Conservation (phyloP, 2,888 invertebrate species). For the Sthenelais limicola region DNA sequence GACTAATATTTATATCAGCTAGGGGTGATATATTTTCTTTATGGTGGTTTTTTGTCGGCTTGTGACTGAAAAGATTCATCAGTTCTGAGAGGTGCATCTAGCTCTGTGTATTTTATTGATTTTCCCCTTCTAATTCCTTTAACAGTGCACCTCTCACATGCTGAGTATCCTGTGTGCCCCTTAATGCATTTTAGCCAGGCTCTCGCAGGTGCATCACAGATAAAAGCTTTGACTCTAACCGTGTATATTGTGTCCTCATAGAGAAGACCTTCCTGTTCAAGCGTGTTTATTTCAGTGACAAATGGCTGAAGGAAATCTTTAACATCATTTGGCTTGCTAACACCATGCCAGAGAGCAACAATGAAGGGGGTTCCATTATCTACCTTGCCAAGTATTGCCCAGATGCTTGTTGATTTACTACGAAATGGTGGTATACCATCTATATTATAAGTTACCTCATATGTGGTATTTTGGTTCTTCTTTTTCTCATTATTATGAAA, state of each 20-base stretch:
- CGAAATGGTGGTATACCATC: background rate
- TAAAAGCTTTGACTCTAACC: background rate
- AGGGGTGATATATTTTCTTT: background rate
- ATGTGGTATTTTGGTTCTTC: background rate
- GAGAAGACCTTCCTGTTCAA: background rate
- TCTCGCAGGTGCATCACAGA: slow-evolving; percentile 10
- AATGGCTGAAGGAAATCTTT: background rate
- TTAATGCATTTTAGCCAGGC: background rate
- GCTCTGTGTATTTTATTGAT: background rate
- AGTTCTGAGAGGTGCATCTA: background rate
- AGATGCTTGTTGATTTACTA: background rate
- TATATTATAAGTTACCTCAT: background rate
- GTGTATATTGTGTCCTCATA: background rate
- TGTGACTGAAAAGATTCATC: background rate
- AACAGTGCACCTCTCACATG: background rate
- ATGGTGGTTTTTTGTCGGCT: background rate
- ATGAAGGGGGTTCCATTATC: background rate
- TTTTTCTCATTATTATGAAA: too few relatives aligned
- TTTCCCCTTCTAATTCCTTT: background rate
- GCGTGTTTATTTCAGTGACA: background rate
- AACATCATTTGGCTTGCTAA: background rate
- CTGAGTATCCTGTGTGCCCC: background rate
- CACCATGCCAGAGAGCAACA: slow-evolving; percentile 4
- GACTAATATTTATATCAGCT: background rate
- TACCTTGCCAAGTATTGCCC: background rate